Base-by-base conservation (phyloP, 1,140 invertebrate species). In the Drosophila funebris region DNA sequence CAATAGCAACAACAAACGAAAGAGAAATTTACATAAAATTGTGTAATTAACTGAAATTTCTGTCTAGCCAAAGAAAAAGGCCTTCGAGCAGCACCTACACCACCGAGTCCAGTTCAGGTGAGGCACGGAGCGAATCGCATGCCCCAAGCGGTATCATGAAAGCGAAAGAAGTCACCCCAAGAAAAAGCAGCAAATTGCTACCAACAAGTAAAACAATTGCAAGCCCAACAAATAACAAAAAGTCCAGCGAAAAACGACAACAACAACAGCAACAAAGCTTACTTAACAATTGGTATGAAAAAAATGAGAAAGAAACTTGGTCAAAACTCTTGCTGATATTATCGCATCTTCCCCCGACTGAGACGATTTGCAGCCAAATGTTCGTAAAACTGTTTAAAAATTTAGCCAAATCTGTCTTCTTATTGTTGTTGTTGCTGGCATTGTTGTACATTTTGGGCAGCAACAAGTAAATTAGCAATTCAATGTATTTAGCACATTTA, bases 11-110 rank as follows among this genome's bases (percentile, higher is more conserved):
- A 56, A 75, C 33, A 52, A 43, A 24, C 50, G 24, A 87, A 87
- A 87, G 82, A 88, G 82, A 85, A 85, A 85, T 85, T 85, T 87
- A 85, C 78, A 85, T 85, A 87, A 85, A 85, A 88, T 85, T 85
- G 83, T 85, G 82, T 87, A 85, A 85, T 85, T 85, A 82, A 69
- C 71, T 75, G 66, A 75, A 72, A 72, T 74, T 68, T 44, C n/a
- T 16, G 50, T 52, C 37, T 73, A 29, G 62, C 62, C 13, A 64
- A 63, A 73, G 85, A 37, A 73, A 77, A 85, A 63, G 67, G 69
- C 77, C 77, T 77, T 60, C 33, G 14, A 70, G 62, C 81, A 80
- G 77, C 81, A 77, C 78, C 81, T 82, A 87, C 81, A 72, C 53
- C 33, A 56, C 33, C 8, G 39, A 39, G 70, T 73, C 70, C 63